Evolutionary conservation across 2,797 vertebrate genomes (phyloP), one percentile per base, ranked within the genome.

Genomic region (Syndactyla subalaris): DNA sequence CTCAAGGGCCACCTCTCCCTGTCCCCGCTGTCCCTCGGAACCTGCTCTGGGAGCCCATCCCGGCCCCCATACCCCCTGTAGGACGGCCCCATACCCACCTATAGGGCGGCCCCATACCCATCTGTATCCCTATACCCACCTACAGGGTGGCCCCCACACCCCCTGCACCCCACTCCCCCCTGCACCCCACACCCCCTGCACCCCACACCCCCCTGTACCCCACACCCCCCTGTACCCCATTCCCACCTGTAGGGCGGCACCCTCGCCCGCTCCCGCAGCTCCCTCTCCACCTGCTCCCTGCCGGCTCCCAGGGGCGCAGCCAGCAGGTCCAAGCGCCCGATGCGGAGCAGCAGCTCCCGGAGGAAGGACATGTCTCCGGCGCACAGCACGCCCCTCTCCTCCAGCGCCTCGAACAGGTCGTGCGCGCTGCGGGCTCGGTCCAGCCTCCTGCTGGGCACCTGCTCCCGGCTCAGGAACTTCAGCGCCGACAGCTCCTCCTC

Each of bases 381-480:
- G 29, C 96, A 95, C 30, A 98, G 51, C 74, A 95, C 7, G 26
- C 73, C 77, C 10, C 79, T 90, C 62, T 98, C 96, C 63, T 92
- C 55, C 30, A 98, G 92, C 12, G 23, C 89, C 24, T 75, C 71
- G 57, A 98, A 96, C 17, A 98, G 67, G 12, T 49, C 73, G 46
- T 95, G 63, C 7, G 94, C 61, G 36, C 94, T 93, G 18, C 88
- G 48, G 20, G 88, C 96, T 77, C 38, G 57, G 29, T 97, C 96
- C 71, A 96, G 95, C 65, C 48, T 95, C 68, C n/a, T 87, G 18
- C 85, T 43, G 12, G 95, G 89, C 21, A 98, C 73, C 43, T 94
- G 7, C 17, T 98, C 97, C 86, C 88, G 80, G 93, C 97, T 95
- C 55, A 98, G 96, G 71, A 98, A 98, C 55, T 97, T 98, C 36